A percentile compares a stretch with the other conserved stretches of the same genome.
Conservation (phyloP, 2,113 vertebrate species). For the Tupaia chinensis region DNA sequence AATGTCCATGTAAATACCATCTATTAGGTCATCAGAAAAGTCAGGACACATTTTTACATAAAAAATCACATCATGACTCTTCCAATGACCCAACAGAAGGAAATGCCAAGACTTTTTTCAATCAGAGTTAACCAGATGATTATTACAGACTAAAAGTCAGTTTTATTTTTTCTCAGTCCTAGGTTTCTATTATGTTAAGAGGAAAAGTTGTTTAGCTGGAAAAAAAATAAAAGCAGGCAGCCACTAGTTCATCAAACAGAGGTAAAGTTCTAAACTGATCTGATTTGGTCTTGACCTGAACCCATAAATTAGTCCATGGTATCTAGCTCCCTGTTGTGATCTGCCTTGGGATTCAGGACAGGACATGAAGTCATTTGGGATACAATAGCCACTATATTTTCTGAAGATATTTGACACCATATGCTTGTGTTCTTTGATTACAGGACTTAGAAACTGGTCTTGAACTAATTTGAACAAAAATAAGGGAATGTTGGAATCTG, state of each 20-base stretch:
- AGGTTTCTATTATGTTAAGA: not conserved
- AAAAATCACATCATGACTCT: too few relatives aligned
- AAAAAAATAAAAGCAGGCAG: not conserved
- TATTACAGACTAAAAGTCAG: conserved; percentile 25
- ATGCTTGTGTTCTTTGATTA: not conserved
- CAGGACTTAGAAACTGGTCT: not conserved
- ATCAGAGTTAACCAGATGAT: conserved; percentile 74
- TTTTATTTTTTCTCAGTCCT: conserved; percentile 65
- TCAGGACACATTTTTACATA: too few relatives aligned
- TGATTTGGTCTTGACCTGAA: not conserved
- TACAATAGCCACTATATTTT: not conserved
- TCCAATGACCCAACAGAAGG: conserved; percentile 40
- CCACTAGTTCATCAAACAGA: not conserved
- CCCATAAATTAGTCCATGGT: not conserved
- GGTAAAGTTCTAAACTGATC: not conserved
- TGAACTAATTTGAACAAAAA: not conserved
- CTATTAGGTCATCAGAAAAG: not conserved
- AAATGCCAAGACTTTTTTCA: conserved; percentile 77
- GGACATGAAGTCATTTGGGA: not conserved
- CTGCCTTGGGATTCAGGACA: not conserved
- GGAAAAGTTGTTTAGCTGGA: not conserved
- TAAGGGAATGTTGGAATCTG: not conserved
- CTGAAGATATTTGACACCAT: not conserved
- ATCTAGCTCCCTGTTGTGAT: not conserved
- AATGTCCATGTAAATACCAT: conserved; percentile 76